Evolutionary conservation across 2,113 vertebrate species (phyloP).

Genomic region (Ictalurus furcatus): DNA sequence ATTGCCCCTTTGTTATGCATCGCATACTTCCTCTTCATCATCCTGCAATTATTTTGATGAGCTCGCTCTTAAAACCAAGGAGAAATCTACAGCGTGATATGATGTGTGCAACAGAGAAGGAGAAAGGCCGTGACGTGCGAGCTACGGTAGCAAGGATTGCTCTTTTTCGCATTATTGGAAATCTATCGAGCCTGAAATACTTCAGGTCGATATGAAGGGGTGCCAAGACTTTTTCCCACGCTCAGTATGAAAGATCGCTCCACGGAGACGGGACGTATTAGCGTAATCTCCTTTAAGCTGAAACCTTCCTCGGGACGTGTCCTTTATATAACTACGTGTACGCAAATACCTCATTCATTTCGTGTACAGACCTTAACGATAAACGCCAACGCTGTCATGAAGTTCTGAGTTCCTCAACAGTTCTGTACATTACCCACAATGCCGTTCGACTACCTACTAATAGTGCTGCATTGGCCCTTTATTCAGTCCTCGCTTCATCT

Average conservation of each 20-base stretch:
- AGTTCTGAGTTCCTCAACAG: too few relatives aligned
- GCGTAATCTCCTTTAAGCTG: constrained; percentile 70
- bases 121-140: not conserved
- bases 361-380: not conserved
- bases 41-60: constrained; percentile 40
- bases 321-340: not conserved
- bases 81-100: not conserved
- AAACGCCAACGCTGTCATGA: too few relatives aligned
- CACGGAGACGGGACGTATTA: constrained; percentile 69
- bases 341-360: not conserved
- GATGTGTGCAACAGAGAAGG: not conserved
- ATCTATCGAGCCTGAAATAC: constrained; percentile 53
- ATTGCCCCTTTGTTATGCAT: constrained; percentile 37
- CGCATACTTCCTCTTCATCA: constrained; percentile 40
- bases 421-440: not conserved
- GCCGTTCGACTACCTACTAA: not conserved
- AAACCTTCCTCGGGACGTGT: constrained; percentile 57
- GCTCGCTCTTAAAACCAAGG: constrained; percentile 15
- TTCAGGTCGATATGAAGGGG: not conserved
- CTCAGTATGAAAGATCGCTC: constrained; percentile 68
- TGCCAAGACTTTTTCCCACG: constrained; percentile 60
- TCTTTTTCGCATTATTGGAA: constrained; percentile 48
- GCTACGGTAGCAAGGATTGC: not conserved
- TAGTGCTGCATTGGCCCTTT: not conserved
- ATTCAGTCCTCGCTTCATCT: not conserved